Conservation (phyloP, 2,888 invertebrate species). For the Scaptomyza flava region DNA sequence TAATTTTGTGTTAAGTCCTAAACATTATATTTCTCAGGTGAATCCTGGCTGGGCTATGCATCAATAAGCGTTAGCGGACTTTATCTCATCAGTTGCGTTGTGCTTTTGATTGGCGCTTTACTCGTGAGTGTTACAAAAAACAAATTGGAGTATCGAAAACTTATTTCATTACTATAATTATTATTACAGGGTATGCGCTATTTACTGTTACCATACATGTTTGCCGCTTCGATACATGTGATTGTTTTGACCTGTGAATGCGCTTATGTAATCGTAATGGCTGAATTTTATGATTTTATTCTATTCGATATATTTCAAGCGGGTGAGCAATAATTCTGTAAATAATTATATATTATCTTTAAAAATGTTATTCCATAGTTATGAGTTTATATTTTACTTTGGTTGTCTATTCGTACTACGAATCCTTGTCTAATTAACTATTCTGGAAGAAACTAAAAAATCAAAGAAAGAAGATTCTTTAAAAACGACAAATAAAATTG, state of each 20-base stretch:
- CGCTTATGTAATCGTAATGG: conserved; percentile 26
- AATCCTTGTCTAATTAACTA: conserved; percentile 6
- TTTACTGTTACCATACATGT: conserved; percentile 55
- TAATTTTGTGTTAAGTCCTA: background rate
- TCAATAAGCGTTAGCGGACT: conserved; percentile 56
- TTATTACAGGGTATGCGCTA: conserved; percentile 31
- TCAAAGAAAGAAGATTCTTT: no score
- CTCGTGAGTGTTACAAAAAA: conserved; percentile 35
- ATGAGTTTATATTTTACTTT: conserved; percentile 60
- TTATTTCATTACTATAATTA: no score
- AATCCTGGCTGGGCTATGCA: conserved; percentile 42
- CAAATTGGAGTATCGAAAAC: no score
- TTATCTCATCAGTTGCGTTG: conserved; percentile 59
- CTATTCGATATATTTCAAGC: conserved; percentile 57
- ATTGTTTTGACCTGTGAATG: conserved; percentile 41
- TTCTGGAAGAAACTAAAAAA: background rate
- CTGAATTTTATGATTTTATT: conserved; percentile 51
- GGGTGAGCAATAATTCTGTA: conserved; percentile 16
- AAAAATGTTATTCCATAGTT: conserved; percentile 20
- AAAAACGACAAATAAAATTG: no score
- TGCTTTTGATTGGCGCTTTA: conserved; percentile 51
- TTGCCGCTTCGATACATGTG: conserved; percentile 45
- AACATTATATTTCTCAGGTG: conserved; percentile 21
- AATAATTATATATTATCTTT: background rate
- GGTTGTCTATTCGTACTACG: conserved; percentile 62